A percentile compares a stretch with the other conserved stretches of the same genome.
phyloP scores from a whole-genome alignment of 2,888 invertebrate species.

The Drepana falcataria region DNA sequence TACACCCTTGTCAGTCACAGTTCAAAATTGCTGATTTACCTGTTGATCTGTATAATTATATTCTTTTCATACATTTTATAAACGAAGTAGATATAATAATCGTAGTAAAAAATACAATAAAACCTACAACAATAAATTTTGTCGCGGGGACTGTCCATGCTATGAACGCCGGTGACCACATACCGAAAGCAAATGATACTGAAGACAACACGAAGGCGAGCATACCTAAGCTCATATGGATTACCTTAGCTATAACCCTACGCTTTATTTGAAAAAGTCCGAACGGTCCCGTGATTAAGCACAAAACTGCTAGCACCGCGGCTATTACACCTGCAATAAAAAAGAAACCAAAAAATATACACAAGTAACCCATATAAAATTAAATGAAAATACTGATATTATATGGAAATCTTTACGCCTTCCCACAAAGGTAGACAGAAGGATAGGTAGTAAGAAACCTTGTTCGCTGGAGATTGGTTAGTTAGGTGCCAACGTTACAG shows the following conservation, averaged over 20 bases:
- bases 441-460: no score
- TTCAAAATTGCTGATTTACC: no score
- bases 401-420: no score
- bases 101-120: constrained; percentile 34
- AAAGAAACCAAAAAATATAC: neutral
- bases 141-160: constrained; percentile 24
- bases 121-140: constrained; percentile 23
- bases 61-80: constrained; percentile 33
- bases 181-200: constrained; percentile 31
- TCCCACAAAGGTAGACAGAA: no score
- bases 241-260: constrained; percentile 12
- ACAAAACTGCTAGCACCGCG: constrained; percentile 17
- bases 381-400: no score
- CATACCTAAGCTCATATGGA: constrained; percentile 38
- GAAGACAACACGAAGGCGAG: constrained; percentile 37
- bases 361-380: no score
- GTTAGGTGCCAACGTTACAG: no score
- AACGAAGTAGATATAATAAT: constrained; percentile 31
- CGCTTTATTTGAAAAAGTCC: constrained; percentile 11
- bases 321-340: constrained; percentile 34
- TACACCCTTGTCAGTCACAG: no score
- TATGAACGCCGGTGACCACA: constrained; percentile 24
- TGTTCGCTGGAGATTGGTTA: no score
- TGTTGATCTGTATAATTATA: constrained; percentile 8
- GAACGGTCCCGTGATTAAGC: constrained; percentile 24